phyloP scores from a whole-genome alignment of 2,888 invertebrate species.

The Pandemis heparana region DNA sequence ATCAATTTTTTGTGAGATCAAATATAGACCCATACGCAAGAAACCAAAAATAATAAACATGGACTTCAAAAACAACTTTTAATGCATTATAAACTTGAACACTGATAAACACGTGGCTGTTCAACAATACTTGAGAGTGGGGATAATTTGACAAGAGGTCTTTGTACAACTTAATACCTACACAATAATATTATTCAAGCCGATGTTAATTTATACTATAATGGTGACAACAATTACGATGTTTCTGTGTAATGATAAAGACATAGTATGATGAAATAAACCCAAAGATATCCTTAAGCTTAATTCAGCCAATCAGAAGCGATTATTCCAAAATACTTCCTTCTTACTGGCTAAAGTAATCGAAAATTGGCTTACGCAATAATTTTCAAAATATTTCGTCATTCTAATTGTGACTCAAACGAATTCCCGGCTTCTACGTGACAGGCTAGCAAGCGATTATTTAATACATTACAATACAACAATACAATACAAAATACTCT shows the following conservation, averaged over 20 bases:
- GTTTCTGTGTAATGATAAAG: not conserved
- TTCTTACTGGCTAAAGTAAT: not conserved
- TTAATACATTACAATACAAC: too few relatives aligned
- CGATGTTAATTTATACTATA: not conserved
- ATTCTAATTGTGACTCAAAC: not conserved
- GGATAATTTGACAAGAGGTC: too few relatives aligned
- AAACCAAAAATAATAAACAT: too few relatives aligned
- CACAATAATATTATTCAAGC: not conserved
- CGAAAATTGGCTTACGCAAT: not conserved
- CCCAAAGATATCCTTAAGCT: not conserved
- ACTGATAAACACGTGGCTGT: too few relatives aligned
- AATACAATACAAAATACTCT: too few relatives aligned
- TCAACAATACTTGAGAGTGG: too few relatives aligned
- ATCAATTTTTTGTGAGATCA: too few relatives aligned
- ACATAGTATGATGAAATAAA: slow-evolving; percentile 4
- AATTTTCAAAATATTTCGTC: not conserved
- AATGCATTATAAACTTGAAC: too few relatives aligned
- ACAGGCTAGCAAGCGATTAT: too few relatives aligned
- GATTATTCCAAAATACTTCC: not conserved
- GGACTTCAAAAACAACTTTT: too few relatives aligned
- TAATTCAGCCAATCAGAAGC: not conserved
- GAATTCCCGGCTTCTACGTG: not conserved
- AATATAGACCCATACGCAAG: too few relatives aligned
- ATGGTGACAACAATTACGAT: not conserved
- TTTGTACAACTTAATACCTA: too few relatives aligned